Evolutionary conservation across 37 sponge, comb jelly and placozoan genomes (phyloP).

Genomic region (Chondrosia reniformis): DNA sequence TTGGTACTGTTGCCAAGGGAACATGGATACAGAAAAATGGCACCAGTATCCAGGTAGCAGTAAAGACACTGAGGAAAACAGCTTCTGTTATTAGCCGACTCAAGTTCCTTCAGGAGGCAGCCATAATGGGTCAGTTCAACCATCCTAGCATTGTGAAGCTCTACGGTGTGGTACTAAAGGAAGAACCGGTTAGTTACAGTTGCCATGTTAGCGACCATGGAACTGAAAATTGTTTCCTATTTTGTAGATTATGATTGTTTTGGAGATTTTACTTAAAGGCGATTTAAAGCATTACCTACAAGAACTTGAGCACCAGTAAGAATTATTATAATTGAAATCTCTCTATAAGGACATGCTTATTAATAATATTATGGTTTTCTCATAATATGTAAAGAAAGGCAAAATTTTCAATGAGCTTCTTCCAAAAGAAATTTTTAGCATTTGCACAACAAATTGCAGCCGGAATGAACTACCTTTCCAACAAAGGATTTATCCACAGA

Average conservation of each 20-base stretch:
- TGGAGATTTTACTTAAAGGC: constrained; percentile 61
- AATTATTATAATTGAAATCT: not conserved
- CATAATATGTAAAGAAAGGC: not conserved
- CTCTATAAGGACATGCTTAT: not conserved
- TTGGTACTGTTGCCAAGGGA: constrained; percentile 11
- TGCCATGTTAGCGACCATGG: too few relatives aligned
- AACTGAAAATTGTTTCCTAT: too few relatives aligned
- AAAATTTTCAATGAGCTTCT: not conserved
- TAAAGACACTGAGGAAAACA: constrained; percentile 10
- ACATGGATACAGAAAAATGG: not conserved
- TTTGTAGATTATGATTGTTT: constrained; percentile 63
- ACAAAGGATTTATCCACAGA: constrained; percentile 60
- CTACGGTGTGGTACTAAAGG: constrained; percentile 23
- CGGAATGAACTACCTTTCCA: constrained; percentile 64
- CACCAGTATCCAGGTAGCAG: not conserved
- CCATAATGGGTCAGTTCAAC: constrained; percentile 35
- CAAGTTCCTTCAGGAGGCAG: constrained; percentile 36
- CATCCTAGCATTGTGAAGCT: constrained; percentile 20
- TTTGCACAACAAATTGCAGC: constrained; percentile 46
- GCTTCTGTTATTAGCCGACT: not conserved
- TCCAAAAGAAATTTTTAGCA: constrained; percentile 10
- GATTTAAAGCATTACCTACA: constrained; percentile 29
- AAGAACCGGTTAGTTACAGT: constrained; percentile 13
- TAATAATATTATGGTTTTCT: not conserved
- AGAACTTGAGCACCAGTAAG: not conserved